Conservation (phyloP, 1,140 invertebrate genomes). For the Scaptomyza montana region DNA sequence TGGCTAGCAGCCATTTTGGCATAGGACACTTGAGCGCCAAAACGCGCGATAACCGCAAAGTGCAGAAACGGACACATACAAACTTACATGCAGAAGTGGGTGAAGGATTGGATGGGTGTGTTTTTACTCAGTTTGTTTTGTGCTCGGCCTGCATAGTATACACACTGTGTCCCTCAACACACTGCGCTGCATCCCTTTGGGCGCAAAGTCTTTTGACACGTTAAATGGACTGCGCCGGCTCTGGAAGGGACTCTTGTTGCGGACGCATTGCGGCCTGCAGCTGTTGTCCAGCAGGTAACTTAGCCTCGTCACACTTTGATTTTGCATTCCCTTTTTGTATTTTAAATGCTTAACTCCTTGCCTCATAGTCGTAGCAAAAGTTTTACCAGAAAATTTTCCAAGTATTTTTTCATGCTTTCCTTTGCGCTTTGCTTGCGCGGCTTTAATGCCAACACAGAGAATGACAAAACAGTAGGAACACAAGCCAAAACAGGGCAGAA, state of each 20-base stretch:
- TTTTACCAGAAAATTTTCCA: conserved; percentile 4
- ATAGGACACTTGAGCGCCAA: conserved; percentile 41
- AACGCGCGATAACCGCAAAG: conserved; percentile 42
- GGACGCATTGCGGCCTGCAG: conserved; percentile 66
- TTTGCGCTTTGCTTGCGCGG: conserved; percentile 48
- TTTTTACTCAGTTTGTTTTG: conserved; percentile 51
- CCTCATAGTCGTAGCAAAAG: conserved; percentile 3
- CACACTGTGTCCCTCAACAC: conserved; percentile 8
- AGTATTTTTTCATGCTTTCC: conserved; percentile 12
- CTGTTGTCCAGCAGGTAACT: conserved; percentile 19
- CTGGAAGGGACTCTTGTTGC: conserved; percentile 34
- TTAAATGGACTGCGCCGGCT: conserved; percentile 67
- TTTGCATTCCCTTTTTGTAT: conserved; percentile 74
- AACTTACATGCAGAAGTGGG: neutral
- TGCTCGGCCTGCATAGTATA: conserved; percentile 13
- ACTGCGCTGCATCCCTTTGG: conserved; percentile 34
- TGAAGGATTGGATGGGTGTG: neutral
- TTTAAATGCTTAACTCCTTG: conserved; percentile 65
- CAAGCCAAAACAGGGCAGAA: neutral
- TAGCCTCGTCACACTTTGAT: conserved; percentile 67
- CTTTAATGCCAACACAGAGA: conserved; percentile 40
- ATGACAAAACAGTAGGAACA: conserved; percentile 46
- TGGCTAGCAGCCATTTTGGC: conserved; percentile 38
- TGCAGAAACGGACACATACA: conserved; percentile 18
- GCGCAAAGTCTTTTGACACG: conserved; percentile 67